These are phyloP conservation scores for Acleris emargana DNA, from an alignment of 2,888 invertebrate genomes.

Conservation along the genomic window DNA sequence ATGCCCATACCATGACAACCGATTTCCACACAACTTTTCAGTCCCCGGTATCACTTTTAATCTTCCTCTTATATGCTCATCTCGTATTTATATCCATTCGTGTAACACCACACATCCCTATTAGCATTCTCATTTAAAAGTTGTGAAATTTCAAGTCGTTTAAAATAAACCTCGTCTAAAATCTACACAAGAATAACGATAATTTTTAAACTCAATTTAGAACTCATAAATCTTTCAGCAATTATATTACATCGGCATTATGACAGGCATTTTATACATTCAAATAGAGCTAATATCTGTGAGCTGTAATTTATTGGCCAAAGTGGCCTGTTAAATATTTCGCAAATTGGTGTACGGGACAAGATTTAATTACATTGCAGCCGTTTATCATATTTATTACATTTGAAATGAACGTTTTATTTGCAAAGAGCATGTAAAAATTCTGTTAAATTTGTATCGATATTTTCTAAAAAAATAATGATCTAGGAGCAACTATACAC, in stretches of 20 bases:
- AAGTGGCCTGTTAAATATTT: slow-evolving; percentile 34
- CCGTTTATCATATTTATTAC: slow-evolving; percentile 30
- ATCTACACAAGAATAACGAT: neutral
- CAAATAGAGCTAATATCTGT: slow-evolving; percentile 29
- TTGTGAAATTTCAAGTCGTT: too few species aligned
- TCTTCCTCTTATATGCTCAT: too few species aligned
- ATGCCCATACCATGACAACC: too few species aligned
- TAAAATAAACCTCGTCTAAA: slow-evolving; percentile 6
- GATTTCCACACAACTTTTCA: too few species aligned
- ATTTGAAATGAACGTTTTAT: slow-evolving; percentile 22
- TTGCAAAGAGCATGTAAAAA: neutral
- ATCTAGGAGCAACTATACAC: too few species aligned
- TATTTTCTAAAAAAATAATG: neutral
- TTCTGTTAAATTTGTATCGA: neutral
- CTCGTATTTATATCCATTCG: too few species aligned
- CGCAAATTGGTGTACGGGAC: slow-evolving; percentile 32
- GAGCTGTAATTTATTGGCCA: slow-evolving; percentile 27
- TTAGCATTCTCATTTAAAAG: too few species aligned
- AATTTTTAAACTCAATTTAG: slow-evolving; percentile 6
- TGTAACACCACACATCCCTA: too few species aligned
- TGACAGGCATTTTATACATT: slow-evolving; percentile 34
- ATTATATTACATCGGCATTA: slow-evolving; percentile 22
- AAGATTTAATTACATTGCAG: slow-evolving; percentile 34
- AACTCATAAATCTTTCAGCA: slow-evolving; percentile 22
- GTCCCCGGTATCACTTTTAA: too few species aligned